phyloP scores from a whole-genome alignment of 2,113 vertebrate genomes.

The Lanius ludovicianus region DNA sequence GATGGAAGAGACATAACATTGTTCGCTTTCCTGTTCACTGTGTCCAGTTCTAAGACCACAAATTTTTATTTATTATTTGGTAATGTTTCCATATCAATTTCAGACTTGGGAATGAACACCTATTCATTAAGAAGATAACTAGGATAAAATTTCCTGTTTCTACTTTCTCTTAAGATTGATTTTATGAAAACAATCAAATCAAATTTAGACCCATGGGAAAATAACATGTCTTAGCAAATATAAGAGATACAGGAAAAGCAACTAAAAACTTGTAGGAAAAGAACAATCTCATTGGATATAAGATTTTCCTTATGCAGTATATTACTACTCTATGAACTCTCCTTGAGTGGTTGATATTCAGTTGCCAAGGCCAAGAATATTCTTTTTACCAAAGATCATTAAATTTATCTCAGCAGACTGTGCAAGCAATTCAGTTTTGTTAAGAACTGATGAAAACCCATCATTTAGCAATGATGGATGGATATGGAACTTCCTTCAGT shows the following conservation, averaged over 20 bases:
- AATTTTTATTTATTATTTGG: neutral
- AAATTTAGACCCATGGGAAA: neutral
- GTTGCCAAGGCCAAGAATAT: slow-evolving; percentile 54
- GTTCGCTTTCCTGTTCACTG: rapidly evolving
- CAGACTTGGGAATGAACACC: neutral
- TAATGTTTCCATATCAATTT: neutral
- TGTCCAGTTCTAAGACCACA: neutral
- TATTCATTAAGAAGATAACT: neutral
- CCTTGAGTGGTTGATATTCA: slow-evolving; percentile 32
- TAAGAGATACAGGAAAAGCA: neutral
- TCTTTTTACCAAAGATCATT: slow-evolving; percentile 54
- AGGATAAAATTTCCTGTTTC: neutral
- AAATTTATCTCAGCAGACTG: slow-evolving; percentile 68
- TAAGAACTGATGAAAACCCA: slow-evolving; percentile 70
- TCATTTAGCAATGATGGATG: slow-evolving; percentile 57
- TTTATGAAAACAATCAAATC: neutral
- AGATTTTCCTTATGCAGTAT: neutral
- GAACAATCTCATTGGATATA: neutral
- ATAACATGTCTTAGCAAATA: neutral
- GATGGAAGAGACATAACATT: neutral
- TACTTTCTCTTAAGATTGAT: neutral
- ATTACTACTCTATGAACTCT: neutral
- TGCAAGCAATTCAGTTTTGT: slow-evolving; percentile 66
- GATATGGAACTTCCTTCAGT: slow-evolving; percentile 40
- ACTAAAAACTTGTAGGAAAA: neutral